phyloP scores from a whole-genome alignment of 1,140 invertebrate species.

The Heliconius himera region DNA sequence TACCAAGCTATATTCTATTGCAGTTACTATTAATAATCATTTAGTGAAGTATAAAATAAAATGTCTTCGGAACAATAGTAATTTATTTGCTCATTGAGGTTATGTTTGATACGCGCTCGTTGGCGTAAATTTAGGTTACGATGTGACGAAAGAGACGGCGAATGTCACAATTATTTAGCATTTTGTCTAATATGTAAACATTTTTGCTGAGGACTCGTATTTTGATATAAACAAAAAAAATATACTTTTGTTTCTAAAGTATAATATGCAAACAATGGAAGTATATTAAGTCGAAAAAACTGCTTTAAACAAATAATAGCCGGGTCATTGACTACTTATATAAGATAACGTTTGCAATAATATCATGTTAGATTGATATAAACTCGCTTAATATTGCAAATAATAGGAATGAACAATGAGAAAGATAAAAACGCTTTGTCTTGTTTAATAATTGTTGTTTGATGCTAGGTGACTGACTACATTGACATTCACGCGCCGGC shows the following conservation, averaged over 20 bases:
- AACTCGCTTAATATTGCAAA: not conserved
- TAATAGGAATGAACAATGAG: slow-evolving; percentile 6
- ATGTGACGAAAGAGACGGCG: slow-evolving; percentile 45
- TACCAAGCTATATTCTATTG: slow-evolving; percentile 26
- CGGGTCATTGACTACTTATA: slow-evolving; percentile 71
- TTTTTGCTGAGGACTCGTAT: not conserved
- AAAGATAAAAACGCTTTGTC: slow-evolving; percentile 36
- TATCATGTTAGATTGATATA: slow-evolving; percentile 14
- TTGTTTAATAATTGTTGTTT: slow-evolving; percentile 28
- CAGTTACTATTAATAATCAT: slow-evolving; percentile 30
- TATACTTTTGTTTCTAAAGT: not conserved
- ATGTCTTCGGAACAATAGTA: slow-evolving; percentile 21
- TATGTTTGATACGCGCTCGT: slow-evolving; percentile 45
- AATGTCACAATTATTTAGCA: slow-evolving; percentile 19
- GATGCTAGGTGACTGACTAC: slow-evolving; percentile 35
- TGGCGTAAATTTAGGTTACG: slow-evolving; percentile 57
- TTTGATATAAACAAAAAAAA: not conserved
- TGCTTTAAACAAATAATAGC: slow-evolving; percentile 69
- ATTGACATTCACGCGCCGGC: slow-evolving; percentile 76
- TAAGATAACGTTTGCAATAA: slow-evolving; percentile 4
- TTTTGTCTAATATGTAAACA: slow-evolving; percentile 24
- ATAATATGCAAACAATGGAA: slow-evolving; percentile 59
- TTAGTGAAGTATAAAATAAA: slow-evolving; percentile 19
- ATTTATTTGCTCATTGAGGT: slow-evolving; percentile 25
- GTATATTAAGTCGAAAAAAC: slow-evolving; percentile 54